A percentile compares a stretch with the other conserved stretches of the same genome.
These are phyloP conservation scores for Danio aesculapii DNA, from an alignment of 2,797 vertebrate species.

Conservation along the genomic window DNA sequence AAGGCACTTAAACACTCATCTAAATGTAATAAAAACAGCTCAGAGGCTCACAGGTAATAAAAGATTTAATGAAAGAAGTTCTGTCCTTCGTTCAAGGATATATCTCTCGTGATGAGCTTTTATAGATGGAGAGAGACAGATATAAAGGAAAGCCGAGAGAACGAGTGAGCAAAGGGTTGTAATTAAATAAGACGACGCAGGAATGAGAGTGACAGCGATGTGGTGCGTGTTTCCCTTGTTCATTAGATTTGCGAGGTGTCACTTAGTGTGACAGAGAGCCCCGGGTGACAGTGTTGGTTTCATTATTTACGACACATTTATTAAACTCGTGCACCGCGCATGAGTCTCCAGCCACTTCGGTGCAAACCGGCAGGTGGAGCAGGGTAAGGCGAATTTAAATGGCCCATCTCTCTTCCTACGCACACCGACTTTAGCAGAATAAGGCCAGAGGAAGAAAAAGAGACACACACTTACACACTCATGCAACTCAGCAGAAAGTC, in stretches of 20 bases:
- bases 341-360: conserved; percentile 14
- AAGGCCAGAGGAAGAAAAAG: conserved; percentile 50
- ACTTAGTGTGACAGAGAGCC: conserved; percentile 46
- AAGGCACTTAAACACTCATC: conserved; percentile 18
- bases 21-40: conserved; percentile 40
- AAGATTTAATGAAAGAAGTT: conserved; percentile 39
- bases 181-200: conserved; percentile 28
- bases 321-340: conserved; percentile 18
- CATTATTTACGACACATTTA: conserved; percentile 46
- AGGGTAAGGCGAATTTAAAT: conserved; percentile 60
- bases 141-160: conserved; percentile 41
- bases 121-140: conserved; percentile 31
- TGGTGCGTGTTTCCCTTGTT: conserved; percentile 30
- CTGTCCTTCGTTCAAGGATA: conserved; percentile 40
- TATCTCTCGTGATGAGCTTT: conserved; percentile 37
- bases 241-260: conserved; percentile 49
- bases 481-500: conserved; percentile 56
- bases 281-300: conserved; percentile 24
- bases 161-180: conserved; percentile 8
- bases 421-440: conserved; percentile 57
- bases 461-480: conserved; percentile 37
- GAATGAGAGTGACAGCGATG: conserved; percentile 31
- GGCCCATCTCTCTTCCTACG: conserved; percentile 57
- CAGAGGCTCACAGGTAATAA: conserved; percentile 44
- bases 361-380: conserved; percentile 53